Evolutionary conservation across 2,113 vertebrate species (phyloP).

Genomic region (Mellivora capensis): DNA sequence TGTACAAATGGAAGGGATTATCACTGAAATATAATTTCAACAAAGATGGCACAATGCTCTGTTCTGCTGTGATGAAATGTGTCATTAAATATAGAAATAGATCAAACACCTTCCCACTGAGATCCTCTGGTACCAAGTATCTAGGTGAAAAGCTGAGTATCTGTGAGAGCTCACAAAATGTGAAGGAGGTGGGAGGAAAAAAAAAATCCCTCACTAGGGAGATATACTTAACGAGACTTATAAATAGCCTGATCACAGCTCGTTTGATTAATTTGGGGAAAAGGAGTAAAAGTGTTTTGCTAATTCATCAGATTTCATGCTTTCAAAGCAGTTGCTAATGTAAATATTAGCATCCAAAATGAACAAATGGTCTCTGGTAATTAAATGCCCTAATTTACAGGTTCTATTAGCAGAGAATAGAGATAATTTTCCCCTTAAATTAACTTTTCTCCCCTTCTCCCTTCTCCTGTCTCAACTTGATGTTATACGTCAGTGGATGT

Average conservation of each 20-base stretch:
- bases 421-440: slow-evolving; percentile 55
- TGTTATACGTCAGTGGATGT: not conserved
- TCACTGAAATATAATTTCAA: slow-evolving; percentile 73
- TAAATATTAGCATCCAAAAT: slow-evolving; percentile 70
- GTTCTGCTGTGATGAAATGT: slow-evolving; percentile 78
- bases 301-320: slow-evolving; percentile 71
- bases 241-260: slow-evolving; percentile 79
- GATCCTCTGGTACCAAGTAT: slow-evolving; percentile 73
- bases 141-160: slow-evolving; percentile 78
- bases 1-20: slow-evolving; percentile 46
- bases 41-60: slow-evolving; percentile 69
- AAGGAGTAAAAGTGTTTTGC: slow-evolving; percentile 77
- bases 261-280: slow-evolving; percentile 80
- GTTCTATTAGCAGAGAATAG: slow-evolving; percentile 62
- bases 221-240: slow-evolving; percentile 81
- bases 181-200: slow-evolving; percentile 45
- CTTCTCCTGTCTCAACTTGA: slow-evolving; percentile 34
- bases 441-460: slow-evolving; percentile 58
- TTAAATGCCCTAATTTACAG: slow-evolving; percentile 73
- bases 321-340: slow-evolving; percentile 63
- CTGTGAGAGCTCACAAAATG: slow-evolving; percentile 68
- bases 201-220: slow-evolving; percentile 69
- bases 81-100: slow-evolving; percentile 87
- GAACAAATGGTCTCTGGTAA: slow-evolving; percentile 71
- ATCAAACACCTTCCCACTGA: slow-evolving; percentile 79